phyloP scores from a whole-genome alignment of 2,113 vertebrate species.

The Chelonoidis abingdonii region DNA sequence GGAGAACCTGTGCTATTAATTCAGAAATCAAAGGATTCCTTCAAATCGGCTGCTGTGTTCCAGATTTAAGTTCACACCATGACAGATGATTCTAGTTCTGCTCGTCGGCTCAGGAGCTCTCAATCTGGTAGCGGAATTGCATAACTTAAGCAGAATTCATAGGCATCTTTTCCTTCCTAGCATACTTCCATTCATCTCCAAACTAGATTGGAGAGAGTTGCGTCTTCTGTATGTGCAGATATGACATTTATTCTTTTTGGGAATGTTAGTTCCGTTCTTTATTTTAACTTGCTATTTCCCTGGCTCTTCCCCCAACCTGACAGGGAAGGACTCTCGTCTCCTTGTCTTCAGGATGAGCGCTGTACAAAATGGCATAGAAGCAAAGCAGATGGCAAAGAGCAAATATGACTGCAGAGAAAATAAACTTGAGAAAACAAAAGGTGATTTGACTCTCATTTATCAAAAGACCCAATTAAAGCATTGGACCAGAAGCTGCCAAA shows the following conservation, averaged over 20 bases:
- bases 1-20: not conserved
- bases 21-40: not conserved
- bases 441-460: conserved; percentile 66
- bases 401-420: conserved; percentile 95
- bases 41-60: not conserved
- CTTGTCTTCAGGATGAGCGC: conserved; percentile 92
- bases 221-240: not conserved
- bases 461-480: not conserved
- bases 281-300: not conserved
- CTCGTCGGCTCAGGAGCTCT: not conserved
- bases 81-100: not conserved
- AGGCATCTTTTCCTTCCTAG: not conserved
- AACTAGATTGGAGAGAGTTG: not conserved
- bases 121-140: not conserved
- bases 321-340: conserved; percentile 95
- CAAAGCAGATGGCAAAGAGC: conserved; percentile 82
- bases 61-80: not conserved
- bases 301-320: not conserved
- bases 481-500: not conserved
- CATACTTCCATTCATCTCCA: accelerated
- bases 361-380: conserved; percentile 87
- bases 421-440: conserved; percentile 98
- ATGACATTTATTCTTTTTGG: not conserved
- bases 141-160: not conserved
- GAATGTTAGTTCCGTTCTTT: not conserved